Conservation (phyloP, 2,888 invertebrate species). For the Carcina quercana region DNA sequence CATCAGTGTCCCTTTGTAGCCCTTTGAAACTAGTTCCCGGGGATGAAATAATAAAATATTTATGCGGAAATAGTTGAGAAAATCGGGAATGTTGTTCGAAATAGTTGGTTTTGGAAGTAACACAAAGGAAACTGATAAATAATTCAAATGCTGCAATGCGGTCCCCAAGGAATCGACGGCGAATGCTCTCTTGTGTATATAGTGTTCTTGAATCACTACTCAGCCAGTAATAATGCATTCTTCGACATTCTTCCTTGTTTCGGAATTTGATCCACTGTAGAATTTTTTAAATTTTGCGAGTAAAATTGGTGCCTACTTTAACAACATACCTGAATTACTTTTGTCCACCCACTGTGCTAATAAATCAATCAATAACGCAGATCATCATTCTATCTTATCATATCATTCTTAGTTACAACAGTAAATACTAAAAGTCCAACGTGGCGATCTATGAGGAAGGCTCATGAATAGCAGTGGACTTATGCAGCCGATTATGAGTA, state of each 20-base stretch:
- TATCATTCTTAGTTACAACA: too few species aligned
- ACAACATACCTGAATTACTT: too few species aligned
- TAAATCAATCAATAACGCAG: too few species aligned
- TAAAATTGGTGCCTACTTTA: too few species aligned
- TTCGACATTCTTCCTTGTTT: neutral
- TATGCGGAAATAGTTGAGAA: constrained; percentile 24
- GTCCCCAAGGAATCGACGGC: constrained; percentile 51
- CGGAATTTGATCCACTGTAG: too few species aligned
- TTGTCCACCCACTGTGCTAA: too few species aligned
- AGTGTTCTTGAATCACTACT: constrained; percentile 23
- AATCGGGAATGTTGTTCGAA: constrained; percentile 28
- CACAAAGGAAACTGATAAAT: constrained; percentile 61
- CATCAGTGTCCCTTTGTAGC: neutral
- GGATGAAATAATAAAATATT: constrained; percentile 30
- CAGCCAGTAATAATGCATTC: constrained; percentile 25
- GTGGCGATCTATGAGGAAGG: too few species aligned
- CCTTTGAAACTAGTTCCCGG: too few species aligned
- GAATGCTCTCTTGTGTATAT: constrained; percentile 36
- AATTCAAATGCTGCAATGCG: constrained; percentile 67
- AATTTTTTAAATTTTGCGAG: neutral
- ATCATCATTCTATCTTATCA: too few species aligned
- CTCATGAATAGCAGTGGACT: too few species aligned
- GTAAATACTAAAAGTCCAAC: too few species aligned
- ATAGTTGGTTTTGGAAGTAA: constrained; percentile 43
- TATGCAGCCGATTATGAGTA: too few species aligned